Base-by-base conservation (phyloP, 2,797 vertebrate species). In the Bradypodion ventrale region DNA sequence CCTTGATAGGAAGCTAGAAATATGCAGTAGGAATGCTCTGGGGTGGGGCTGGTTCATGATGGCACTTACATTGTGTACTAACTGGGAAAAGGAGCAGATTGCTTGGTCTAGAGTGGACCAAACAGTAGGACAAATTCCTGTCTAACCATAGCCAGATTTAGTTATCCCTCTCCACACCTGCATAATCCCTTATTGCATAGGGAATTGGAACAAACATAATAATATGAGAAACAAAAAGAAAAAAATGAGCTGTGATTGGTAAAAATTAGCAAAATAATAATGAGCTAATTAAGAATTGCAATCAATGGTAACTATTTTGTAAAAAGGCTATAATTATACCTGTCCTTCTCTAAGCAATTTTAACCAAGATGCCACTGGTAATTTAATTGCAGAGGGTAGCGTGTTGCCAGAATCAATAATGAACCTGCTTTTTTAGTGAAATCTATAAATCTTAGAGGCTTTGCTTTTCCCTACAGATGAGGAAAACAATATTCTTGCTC, bases 301-400 rank as follows among this genome's bases (percentile, higher is more conserved):
- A 88, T 79, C 37, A 84, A 72, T 82, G 62, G 32, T 75, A 78
- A 56, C 7, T 88, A 19, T 70, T 88, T 92, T 82, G 83, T 88
- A 89, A 89, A n/a, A 86, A 75, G 0, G 66, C 2, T 63, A 0
- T 32, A 76, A 74, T 59, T 56, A 1, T 76, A 72, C 72, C 78
- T 86, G 84, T 37, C 23, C n/a, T 23, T 40, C 90, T 68, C 89
- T 5, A 80, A 5, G 1, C 84, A 73, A 89, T 86, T 89, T 62
- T 37, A 90, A 91, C 85, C 73, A 52, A 86, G 75, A 85, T 83
- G 4, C 7, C 80, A 37, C 25, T 90, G 80, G 78, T 87, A 40
- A 81, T 89, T 91, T 87, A 92, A 85, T 90, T 92, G 88, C 52
- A 78, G 42, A 78, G 44, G 83, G 82, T 85, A 84, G 88, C 86